A percentile compares a stretch with the other conserved stretches of the same genome.
These are phyloP conservation scores for Halictus ligatus DNA, from an alignment of 2,888 invertebrate genomes.

Conservation along the genomic window DNA sequence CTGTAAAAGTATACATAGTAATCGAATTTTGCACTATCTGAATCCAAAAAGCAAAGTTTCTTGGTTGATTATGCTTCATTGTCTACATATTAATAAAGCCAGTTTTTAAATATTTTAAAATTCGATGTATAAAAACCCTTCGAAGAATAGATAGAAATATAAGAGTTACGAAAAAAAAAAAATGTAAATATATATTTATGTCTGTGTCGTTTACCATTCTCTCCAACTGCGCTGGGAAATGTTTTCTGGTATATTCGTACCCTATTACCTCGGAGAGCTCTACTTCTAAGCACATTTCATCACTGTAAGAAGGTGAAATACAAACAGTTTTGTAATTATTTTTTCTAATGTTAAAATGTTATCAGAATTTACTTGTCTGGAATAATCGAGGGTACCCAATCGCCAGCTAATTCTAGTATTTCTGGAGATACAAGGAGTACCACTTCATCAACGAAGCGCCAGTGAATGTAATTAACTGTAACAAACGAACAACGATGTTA, in stretches of 20 bases:
- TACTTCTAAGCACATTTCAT: not conserved
- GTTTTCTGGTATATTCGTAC: slow-evolving; percentile 53
- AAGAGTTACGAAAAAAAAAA: no score
- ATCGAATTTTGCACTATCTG: no score
- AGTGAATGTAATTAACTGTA: slow-evolving; percentile 65
- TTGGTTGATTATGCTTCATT: no score
- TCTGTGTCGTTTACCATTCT: slow-evolving; percentile 43
- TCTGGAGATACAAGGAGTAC: not conserved
- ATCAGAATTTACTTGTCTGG: not conserved
- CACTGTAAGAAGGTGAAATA: not conserved
- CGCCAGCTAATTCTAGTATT: slow-evolving; percentile 13
- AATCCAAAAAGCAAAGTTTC: no score
- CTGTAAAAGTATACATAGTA: no score
- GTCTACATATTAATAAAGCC: no score
- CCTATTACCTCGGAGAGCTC: slow-evolving; percentile 35
- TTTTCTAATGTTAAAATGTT: not conserved
- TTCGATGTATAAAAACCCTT: no score
- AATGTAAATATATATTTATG: not conserved
- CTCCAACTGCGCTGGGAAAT: slow-evolving; percentile 45
- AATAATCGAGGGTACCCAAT: slow-evolving; percentile 4
- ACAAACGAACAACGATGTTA: not conserved
- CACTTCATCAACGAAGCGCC: slow-evolving; percentile 43
- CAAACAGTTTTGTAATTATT: not conserved
- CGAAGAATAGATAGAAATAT: no score
- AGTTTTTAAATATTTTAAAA: no score